Percentiles rank a stretch among this genome's conserved stretches.
Conservation (phyloP, 2,888 invertebrate genomes). For the Nymphalis urticae region DNA sequence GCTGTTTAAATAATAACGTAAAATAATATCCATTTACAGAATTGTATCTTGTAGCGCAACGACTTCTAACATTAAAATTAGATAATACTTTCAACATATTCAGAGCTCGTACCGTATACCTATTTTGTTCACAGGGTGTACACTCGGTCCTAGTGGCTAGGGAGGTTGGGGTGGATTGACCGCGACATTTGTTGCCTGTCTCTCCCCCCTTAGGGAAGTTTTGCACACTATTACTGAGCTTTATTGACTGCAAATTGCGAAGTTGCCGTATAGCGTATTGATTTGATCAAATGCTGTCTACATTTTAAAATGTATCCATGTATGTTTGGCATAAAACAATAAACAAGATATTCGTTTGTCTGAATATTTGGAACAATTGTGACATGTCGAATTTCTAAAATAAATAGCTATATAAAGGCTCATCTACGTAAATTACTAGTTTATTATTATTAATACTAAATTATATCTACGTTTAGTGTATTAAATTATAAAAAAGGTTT, state of each 20-base stretch:
- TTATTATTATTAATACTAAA: too few species aligned
- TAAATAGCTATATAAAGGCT: too few species aligned
- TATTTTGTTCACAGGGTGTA: slow-evolving; percentile 28
- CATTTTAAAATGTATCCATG: slow-evolving; percentile 11
- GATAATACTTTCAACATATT: not conserved
- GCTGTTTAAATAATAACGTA: too few species aligned
- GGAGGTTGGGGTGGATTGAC: slow-evolving; percentile 58
- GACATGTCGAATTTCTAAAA: too few species aligned
- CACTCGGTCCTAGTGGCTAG: slow-evolving; percentile 27
- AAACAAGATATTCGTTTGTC: not conserved
- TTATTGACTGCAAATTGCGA: slow-evolving; percentile 45
- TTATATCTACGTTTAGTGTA: too few species aligned
- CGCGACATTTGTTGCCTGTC: slow-evolving; percentile 78
- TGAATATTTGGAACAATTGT: not conserved
- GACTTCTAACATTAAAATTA: not conserved
- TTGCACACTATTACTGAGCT: slow-evolving; percentile 47
- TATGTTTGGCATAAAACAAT: not conserved
- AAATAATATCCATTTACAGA: too few species aligned
- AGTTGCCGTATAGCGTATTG: slow-evolving; percentile 39
- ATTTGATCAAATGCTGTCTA: slow-evolving; percentile 27
- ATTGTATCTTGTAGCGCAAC: too few species aligned
- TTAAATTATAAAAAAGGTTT: too few species aligned
- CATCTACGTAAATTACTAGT: too few species aligned
- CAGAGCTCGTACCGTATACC: slow-evolving; percentile 8
- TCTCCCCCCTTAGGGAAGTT: slow-evolving; percentile 53